A percentile compares a stretch with the other conserved stretches of the same genome.
These are phyloP conservation scores for Meriones psammophilus DNA, from an alignment of 2,797 vertebrate species.

Conservation along the genomic window DNA sequence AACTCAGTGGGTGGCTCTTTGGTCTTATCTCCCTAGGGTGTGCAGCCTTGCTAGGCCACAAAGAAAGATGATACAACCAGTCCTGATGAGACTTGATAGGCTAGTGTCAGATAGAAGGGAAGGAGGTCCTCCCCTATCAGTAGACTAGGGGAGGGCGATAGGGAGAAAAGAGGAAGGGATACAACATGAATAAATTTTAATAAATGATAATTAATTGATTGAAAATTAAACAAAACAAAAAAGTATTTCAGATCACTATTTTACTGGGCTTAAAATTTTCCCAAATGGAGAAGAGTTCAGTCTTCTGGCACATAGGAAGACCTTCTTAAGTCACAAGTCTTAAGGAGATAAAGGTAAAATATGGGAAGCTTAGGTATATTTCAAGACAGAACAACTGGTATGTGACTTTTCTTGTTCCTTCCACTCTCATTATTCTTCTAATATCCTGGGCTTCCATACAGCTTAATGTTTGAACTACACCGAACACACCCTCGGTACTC, in stretches of 20 bases:
- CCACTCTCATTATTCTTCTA: conserved; percentile 34
- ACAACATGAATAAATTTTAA: no score
- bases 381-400: neutral
- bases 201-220: no score
- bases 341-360: conserved; percentile 11
- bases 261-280: conserved; percentile 17
- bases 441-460: neutral
- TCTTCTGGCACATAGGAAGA: neutral
- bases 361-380: neutral
- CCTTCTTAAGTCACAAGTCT: conserved; percentile 30
- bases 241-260: neutral
- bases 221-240: no score
- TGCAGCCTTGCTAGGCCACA: no score
- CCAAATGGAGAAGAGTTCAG: conserved; percentile 21
- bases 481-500: neutral
- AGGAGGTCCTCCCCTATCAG: no score
- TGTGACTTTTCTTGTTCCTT: neutral
- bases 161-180: no score
- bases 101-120: no score
- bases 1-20: no score
- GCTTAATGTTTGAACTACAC: neutral
- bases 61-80: no score
- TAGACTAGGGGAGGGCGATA: no score
- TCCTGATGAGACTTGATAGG: no score
- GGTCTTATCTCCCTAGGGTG: no score